A percentile compares a stretch with the other conserved stretches of the same genome.
Conservation (phyloP, 1,140 invertebrate species). For the Lepidurus arcticus region DNA sequence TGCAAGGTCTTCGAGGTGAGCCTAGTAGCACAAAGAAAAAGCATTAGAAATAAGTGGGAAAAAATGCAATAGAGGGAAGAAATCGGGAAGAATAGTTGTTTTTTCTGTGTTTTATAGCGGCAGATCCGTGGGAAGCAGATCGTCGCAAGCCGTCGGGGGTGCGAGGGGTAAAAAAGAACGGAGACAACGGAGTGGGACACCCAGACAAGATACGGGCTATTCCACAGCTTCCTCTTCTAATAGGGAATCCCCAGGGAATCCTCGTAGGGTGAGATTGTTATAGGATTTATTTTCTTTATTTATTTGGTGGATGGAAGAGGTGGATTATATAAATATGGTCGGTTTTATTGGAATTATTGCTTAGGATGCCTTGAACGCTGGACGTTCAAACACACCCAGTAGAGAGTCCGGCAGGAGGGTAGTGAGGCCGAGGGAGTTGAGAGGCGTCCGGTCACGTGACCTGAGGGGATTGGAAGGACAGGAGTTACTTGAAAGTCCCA, state of each 20-base stretch:
- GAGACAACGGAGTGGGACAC: neutral
- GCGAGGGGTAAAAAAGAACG: conserved; percentile 1
- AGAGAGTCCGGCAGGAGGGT: conserved; percentile 23
- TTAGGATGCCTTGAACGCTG: neutral
- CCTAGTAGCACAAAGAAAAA: neutral
- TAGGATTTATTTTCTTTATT: no score
- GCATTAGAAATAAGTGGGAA: no score
- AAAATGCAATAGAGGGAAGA: no score
- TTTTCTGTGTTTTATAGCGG: neutral
- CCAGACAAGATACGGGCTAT: conserved; percentile 56
- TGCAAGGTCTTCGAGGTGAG: neutral
- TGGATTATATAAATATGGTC: no score
- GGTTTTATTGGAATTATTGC: neutral
- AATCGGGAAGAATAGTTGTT: neutral
- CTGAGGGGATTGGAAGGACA: conserved; percentile 25
- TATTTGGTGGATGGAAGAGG: no score
- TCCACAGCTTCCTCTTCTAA: conserved; percentile 49
- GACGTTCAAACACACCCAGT: conserved; percentile 27
- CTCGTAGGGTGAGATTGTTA: conserved; percentile 33
- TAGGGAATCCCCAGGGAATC: conserved; percentile 36
- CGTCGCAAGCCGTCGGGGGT: neutral
- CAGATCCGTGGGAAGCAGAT: neutral
- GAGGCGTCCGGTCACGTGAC: neutral
- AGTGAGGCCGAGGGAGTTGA: conserved; percentile 29
- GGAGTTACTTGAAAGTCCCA: conserved; percentile 26